These are phyloP conservation scores for Idaea aversata DNA, from an alignment of 2,888 invertebrate species.

Conservation along the genomic window DNA sequence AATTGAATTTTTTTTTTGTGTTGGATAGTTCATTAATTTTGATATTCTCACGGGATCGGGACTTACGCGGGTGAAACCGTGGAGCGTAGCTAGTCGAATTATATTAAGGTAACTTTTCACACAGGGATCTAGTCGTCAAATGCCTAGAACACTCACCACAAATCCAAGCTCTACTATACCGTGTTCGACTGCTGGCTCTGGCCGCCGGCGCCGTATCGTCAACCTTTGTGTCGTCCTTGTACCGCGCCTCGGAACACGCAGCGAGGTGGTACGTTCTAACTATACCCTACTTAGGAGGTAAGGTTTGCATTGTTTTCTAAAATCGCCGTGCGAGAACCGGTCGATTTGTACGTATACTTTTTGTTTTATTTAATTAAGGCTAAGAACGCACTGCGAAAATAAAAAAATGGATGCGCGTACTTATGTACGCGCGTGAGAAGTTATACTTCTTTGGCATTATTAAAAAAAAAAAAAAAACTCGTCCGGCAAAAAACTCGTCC, in stretches of 20 bases:
- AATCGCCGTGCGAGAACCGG: neutral
- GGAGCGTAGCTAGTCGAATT: too few relatives aligned
- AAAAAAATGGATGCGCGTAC: too few relatives aligned
- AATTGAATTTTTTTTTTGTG: too few relatives aligned
- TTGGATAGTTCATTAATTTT: too few relatives aligned
- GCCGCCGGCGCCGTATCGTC: conserved; percentile 77
- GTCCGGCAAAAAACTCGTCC: too few relatives aligned
- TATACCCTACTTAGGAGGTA: neutral
- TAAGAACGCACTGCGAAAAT: conserved; percentile 13
- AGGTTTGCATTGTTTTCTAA: neutral
- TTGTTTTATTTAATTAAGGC: neutral
- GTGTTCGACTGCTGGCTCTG: conserved; percentile 84
- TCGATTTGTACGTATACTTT: neutral
- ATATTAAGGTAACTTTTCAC: conserved; percentile 9
- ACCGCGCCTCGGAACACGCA: conserved; percentile 60
- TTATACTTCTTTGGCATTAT: too few relatives aligned
- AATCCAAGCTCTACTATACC: conserved; percentile 85
- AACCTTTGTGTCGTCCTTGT: conserved; percentile 66
- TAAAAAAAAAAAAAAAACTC: too few relatives aligned
- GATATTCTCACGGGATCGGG: too few relatives aligned
- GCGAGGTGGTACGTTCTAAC: conserved; percentile 62
- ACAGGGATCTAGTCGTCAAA: conserved; percentile 84
- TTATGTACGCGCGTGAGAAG: too few relatives aligned
- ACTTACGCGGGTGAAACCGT: too few relatives aligned
- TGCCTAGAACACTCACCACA: conserved; percentile 90